Evolutionary conservation across 1,140 invertebrate genomes (phyloP).

Genomic region (Drosophila littoralis): DNA sequence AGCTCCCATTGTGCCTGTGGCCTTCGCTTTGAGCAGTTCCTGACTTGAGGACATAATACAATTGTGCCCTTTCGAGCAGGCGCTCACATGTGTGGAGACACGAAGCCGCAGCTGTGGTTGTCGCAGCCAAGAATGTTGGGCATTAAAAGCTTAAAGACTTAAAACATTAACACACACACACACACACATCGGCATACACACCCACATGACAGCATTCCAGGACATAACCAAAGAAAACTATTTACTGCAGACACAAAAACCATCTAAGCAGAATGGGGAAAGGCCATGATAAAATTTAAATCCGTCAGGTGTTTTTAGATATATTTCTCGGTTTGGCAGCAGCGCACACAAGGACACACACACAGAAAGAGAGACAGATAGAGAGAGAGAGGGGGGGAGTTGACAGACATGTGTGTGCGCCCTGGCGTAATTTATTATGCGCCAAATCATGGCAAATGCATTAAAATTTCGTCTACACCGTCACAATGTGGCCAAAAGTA

Average conservation of each 20-base stretch:
- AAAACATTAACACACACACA: constrained; percentile 65
- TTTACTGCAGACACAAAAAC: constrained; percentile 50
- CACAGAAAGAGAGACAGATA: constrained; percentile 22
- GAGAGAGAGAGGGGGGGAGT: constrained; percentile 23
- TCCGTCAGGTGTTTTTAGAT: constrained; percentile 68
- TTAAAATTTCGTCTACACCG: constrained; percentile 70
- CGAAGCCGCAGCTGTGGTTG: constrained; percentile 39
- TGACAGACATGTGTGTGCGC: constrained; percentile 26
- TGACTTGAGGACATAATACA: constrained; percentile 10
- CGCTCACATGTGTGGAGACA: constrained; percentile 9
- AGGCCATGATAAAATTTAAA: constrained; percentile 69
- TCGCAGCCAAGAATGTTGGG: constrained; percentile 60
- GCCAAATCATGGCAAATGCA: constrained; percentile 75
- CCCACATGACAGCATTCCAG: constrained; percentile 22
- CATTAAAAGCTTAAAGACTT: constrained; percentile 76
- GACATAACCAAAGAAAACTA: constrained; percentile 54
- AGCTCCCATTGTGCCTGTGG: constrained; percentile 4
- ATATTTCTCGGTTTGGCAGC: constrained; percentile 24
- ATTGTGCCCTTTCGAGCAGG: constrained; percentile 12
- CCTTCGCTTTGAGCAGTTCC: constrained; percentile 1
- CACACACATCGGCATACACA: constrained; percentile 14
- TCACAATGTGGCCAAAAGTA: constrained; percentile 67
- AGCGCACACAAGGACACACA: constrained; percentile 19
- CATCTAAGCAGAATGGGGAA: constrained; percentile 22
- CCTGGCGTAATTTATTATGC: constrained; percentile 68